These are phyloP conservation scores for Ptychochromis oligacanthus DNA, from an alignment of 2,113 vertebrate species.

Conservation along the genomic window DNA sequence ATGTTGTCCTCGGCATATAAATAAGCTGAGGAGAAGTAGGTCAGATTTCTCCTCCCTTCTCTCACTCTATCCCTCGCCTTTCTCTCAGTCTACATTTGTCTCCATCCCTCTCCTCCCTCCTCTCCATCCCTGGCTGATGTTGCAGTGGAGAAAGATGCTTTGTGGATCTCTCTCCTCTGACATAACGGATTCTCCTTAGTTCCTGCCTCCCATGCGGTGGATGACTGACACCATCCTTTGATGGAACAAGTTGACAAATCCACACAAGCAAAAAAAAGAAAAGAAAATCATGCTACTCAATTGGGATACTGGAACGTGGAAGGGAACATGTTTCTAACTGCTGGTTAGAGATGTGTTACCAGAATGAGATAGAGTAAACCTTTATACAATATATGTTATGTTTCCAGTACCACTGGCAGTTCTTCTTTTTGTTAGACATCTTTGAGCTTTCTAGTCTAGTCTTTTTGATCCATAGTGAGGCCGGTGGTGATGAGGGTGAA, in stretches of 20 bases:
- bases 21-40: constrained; percentile 72
- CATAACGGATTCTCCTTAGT: constrained; percentile 13
- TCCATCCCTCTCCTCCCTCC: not conserved
- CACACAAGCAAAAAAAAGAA: not conserved
- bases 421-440: not conserved
- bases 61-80: constrained; percentile 30
- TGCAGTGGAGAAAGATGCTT: constrained; percentile 28
- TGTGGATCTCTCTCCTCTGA: constrained; percentile 36
- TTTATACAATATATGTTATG: not conserved
- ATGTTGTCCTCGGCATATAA: constrained; percentile 64
- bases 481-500: not conserved
- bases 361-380: not conserved
- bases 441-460: not conserved
- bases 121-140: constrained; percentile 19
- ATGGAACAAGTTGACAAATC: not conserved
- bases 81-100: constrained; percentile 14
- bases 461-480: not conserved
- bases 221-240: not conserved
- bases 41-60: constrained; percentile 62
- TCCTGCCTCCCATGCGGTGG: not conserved
- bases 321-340: not conserved
- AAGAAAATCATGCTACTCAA: not conserved
- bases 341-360: not conserved
- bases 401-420: no score
- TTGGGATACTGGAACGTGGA: not conserved